A percentile compares a stretch with the other conserved stretches of the same genome.
phyloP scores from a whole-genome alignment of 35 echinoderm and acorn worm genomes.

The Lytechinus variegatus region DNA sequence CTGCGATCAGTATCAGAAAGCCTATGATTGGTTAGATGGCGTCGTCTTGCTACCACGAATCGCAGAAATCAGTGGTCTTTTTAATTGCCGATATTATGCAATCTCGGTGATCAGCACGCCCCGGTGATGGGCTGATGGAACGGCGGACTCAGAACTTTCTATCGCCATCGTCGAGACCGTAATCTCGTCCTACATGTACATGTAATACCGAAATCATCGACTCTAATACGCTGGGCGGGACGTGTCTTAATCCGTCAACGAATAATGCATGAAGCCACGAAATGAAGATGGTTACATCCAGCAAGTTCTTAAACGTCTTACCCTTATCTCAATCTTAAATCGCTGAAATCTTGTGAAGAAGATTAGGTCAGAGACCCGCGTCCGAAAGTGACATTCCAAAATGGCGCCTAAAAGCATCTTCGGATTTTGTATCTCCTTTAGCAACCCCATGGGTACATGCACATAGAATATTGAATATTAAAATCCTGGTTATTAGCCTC shows the following conservation, averaged over 20 bases:
- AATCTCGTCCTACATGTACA: background rate
- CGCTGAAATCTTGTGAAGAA: background rate
- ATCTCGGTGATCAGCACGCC: constrained; percentile 19
- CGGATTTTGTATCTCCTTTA: background rate
- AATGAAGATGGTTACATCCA: background rate
- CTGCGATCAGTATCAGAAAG: constrained; percentile 33
- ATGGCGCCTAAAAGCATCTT: constrained; percentile 11
- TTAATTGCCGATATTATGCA: constrained; percentile 37
- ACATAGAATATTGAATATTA: constrained; percentile 19
- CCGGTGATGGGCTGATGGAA: constrained; percentile 18
- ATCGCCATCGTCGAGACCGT: background rate
- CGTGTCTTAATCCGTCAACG: background rate
- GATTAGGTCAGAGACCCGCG: background rate
- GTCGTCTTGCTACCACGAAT: constrained; percentile 33
- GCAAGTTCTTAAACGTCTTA: background rate
- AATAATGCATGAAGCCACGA: constrained; percentile 26
- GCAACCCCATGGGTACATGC: background rate
- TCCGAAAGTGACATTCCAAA: background rate
- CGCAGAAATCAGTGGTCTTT: background rate
- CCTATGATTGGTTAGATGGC: constrained; percentile 31
- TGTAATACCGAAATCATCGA: background rate
- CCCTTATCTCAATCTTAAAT: constrained; percentile 2
- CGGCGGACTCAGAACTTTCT: background rate
- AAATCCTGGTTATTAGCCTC: constrained; percentile 36
- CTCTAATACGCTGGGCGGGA: constrained; percentile 46